Evolutionary conservation across 2,797 vertebrate genomes (phyloP).

Genomic region (Eupleurogrammus muticus): DNA sequence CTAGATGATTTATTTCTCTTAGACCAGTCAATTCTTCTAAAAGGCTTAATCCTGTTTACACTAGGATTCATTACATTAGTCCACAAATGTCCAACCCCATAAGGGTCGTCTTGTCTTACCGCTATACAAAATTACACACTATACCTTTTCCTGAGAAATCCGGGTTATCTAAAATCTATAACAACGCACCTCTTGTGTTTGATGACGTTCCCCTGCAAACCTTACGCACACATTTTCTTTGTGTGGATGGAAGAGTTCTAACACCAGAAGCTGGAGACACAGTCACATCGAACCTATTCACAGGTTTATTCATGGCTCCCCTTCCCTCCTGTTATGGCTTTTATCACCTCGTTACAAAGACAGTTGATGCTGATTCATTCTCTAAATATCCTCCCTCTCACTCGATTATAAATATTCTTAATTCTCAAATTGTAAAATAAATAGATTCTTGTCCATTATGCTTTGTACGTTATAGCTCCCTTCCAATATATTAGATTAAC

Average conservation of each 20-base stretch:
- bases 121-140: no score
- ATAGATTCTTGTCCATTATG: not conserved
- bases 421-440: not conserved
- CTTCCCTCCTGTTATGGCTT: not conserved
- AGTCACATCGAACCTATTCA: not conserved
- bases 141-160: not conserved
- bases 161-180: not conserved
- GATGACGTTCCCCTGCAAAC: not conserved
- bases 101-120: not conserved
- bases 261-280: not conserved
- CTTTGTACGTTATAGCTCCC: not conserved
- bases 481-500: not conserved
- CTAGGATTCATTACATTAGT: not conserved
- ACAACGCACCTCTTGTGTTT: not conserved
- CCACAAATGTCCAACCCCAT: not conserved
- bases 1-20: not conserved
- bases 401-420: not conserved
- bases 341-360: not conserved
- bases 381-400: not conserved
- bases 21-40: slow-evolving; percentile 1
- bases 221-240: not conserved
- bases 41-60: slow-evolving; percentile 1
- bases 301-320: not conserved
- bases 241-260: not conserved
- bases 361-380: not conserved